Evolutionary conservation across 2,797 vertebrate species (phyloP).

Genomic region (Sebastes oblongus): DNA sequence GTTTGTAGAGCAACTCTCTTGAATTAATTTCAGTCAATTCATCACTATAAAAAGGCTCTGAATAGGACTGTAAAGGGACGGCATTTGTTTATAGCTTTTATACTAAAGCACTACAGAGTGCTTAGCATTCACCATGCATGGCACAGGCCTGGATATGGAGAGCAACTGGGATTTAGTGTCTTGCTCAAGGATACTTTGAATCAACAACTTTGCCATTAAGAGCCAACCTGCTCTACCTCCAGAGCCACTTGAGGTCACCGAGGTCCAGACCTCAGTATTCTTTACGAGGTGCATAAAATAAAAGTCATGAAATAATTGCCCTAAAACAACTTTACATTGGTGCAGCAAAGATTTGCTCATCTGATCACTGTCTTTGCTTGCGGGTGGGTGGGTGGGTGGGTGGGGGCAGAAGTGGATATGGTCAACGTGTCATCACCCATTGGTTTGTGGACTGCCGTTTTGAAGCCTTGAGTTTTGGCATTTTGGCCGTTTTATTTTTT

Average conservation of each 20-base stretch:
- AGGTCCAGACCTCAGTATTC: background rate
- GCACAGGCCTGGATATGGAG: background rate
- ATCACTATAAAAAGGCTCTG: conserved; percentile 9
- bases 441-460: too few species aligned
- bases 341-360: too few species aligned
- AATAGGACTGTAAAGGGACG: conserved; percentile 27
- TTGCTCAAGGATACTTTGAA: conserved; percentile 3
- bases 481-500: too few species aligned
- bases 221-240: background rate
- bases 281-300: background rate
- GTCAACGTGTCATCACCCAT: too few species aligned
- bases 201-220: background rate
- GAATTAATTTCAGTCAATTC: conserved; percentile 7
- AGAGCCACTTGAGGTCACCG: background rate
- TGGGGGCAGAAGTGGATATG: too few species aligned
- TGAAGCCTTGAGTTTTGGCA: too few species aligned
- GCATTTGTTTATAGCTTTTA: conserved; percentile 17
- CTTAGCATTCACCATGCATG: background rate
- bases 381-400: too few species aligned
- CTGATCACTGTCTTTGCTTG: too few species aligned
- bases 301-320: background rate
- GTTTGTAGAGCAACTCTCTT: background rate
- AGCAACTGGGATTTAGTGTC: background rate
- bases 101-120: background rate
- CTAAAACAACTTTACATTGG: too few species aligned